Evolutionary conservation across 30 jellyfish, hydroid and myxozoan genomes (phyloP), one percentile per base, ranked within the genome.

Genomic region (Hydra vulgaris): DNA sequence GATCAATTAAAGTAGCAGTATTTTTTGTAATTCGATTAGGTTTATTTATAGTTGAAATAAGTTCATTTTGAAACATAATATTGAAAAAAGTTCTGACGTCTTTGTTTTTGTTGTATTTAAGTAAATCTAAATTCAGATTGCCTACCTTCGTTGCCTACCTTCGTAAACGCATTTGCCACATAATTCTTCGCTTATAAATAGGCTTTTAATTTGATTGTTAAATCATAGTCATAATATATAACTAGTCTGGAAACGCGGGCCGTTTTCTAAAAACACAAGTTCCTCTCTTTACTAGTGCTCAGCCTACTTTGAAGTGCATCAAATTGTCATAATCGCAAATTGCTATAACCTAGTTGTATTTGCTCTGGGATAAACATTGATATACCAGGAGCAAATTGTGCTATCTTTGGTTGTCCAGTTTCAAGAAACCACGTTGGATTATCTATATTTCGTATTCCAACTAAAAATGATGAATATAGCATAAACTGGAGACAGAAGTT

Each of bases 381-480:
- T 16, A 83, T 88, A 95, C 95, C 90, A 25, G 96, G 90, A 17
- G 89, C 87, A 54, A 88, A 88, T 72, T 88, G 96, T 83, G 77
- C 90, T 23, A 83, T 88, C 56, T 88, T 1, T 79, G 73, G 73
- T 18, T 88, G 96, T 74, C 79, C 91, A 61, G 82, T 72, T 72
- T 79, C 84, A 27, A 83, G 96, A 88, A 76, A 81, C 25, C 67
- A 27, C 27, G 54, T 66, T 24, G 86, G 77, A 72, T 27, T 80
- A 54, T 74, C 88, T 20, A 83, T 83, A 70, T 67, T 88, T 84
- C 70, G 84, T 25, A 66, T 88, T 8, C 96, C 96, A 19, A 54
- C 88, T 61, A 89, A 89, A 21, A 90, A 77, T 26, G 85, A 80
- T 54, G 90, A 81, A 26, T 40, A 52, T 70, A 71, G 54, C 54